Percentiles rank a stretch among this genome's conserved stretches.
These are phyloP conservation scores for Gastrophysa polygoni DNA, from an alignment of 2,888 invertebrate species.

Conservation along the genomic window DNA sequence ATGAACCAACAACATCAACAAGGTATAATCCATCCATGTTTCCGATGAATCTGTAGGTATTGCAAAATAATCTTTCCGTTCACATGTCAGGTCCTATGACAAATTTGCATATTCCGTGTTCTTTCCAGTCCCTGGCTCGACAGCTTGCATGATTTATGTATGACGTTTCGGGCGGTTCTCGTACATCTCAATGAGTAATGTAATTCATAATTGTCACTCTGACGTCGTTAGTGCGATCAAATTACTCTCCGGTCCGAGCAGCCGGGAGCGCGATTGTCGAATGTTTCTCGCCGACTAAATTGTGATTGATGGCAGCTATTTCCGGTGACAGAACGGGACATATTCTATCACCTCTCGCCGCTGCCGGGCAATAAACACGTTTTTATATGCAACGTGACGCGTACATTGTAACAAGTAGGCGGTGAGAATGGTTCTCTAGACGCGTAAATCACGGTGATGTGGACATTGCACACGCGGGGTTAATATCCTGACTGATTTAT, in stretches of 20 bases:
- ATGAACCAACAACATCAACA: no score
- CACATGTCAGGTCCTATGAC: background rate
- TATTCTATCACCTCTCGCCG: conserved; percentile 53
- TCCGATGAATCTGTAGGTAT: no score
- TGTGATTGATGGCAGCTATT: conserved; percentile 57
- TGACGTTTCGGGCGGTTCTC: conserved; percentile 52
- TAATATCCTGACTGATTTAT: conserved; percentile 58
- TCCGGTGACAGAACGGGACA: conserved; percentile 53
- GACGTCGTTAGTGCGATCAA: conserved; percentile 54
- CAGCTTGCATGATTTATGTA: conserved; percentile 55
- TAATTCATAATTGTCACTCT: conserved; percentile 58
- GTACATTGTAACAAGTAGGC: conserved; percentile 55
- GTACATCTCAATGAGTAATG: conserved; percentile 57
- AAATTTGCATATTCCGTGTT: background rate
- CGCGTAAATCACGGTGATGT: conserved; percentile 56
- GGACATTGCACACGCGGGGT: conserved; percentile 58
- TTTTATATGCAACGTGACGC: conserved; percentile 56
- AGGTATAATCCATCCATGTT: no score
- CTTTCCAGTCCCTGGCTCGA: conserved; percentile 30
- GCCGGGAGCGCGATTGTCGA: conserved; percentile 13
- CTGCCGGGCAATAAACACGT: conserved; percentile 53
- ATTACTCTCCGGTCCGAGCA: conserved; percentile 44
- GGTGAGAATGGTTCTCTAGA: conserved; percentile 55
- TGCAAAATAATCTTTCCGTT: background rate
- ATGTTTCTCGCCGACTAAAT: conserved; percentile 45